Evolutionary conservation across 2,888 invertebrate genomes (phyloP).

Genomic region (Xanthia icteritia): DNA sequence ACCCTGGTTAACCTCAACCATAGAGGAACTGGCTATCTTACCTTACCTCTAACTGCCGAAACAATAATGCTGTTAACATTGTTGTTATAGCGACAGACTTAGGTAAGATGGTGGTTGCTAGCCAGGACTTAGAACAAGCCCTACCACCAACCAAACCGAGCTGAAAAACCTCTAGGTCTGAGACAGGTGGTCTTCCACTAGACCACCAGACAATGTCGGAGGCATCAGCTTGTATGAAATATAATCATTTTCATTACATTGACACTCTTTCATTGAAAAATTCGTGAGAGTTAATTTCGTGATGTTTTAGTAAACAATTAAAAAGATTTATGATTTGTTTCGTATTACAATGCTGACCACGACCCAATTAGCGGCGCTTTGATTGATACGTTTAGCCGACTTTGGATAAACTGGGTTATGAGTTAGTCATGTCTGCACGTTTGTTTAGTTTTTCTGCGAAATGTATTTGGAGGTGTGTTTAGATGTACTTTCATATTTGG

Average conservation of each 20-base stretch:
- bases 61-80: no score
- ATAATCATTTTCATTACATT: background rate
- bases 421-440: background rate
- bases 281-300: slow-evolving; percentile 15
- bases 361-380: slow-evolving; percentile 18
- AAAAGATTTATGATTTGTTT: background rate
- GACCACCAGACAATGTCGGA: no score
- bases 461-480: background rate
- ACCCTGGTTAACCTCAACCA: no score
- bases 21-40: no score
- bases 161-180: no score
- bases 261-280: slow-evolving; percentile 17
- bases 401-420: slow-evolving; percentile 15
- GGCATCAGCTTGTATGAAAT: background rate
- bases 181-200: no score
- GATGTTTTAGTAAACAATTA: slow-evolving; percentile 16
- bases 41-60: no score
- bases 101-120: no score
- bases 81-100: no score
- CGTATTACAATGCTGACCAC: slow-evolving; percentile 28
- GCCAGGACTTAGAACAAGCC: no score
- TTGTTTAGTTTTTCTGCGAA: background rate
- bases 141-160: no score
- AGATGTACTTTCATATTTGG: background rate
- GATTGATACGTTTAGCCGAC: background rate